Evolutionary conservation across 1,140 invertebrate species (phyloP).

Genomic region (Cotesia glomerata): DNA sequence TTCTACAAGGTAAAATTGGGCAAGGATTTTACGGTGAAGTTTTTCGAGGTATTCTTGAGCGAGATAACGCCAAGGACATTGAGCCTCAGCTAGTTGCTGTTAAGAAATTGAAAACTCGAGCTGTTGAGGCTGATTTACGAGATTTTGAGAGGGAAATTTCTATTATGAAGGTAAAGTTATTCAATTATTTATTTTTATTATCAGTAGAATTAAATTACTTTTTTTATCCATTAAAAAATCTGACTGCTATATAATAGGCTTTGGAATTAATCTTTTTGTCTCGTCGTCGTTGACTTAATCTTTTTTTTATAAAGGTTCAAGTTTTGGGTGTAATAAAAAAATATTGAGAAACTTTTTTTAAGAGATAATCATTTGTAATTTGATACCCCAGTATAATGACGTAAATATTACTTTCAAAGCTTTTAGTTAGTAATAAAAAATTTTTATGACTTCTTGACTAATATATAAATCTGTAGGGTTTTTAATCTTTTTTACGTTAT

Average conservation of each 20-base stretch:
- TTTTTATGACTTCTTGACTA: too few species aligned
- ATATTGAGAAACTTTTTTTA: slow-evolving; percentile 13
- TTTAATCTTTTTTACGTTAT: too few species aligned
- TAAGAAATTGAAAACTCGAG: slow-evolving; percentile 71
- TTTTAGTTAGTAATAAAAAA: too few species aligned
- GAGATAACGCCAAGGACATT: slow-evolving; percentile 56
- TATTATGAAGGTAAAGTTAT: slow-evolving; percentile 73
- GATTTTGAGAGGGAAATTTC: slow-evolving; percentile 77
- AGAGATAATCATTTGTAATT: not conserved
- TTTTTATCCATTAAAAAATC: not conserved
- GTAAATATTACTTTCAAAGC: too few species aligned
- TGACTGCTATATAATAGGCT: not conserved
- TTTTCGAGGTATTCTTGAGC: slow-evolving; percentile 68
- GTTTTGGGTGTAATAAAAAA: slow-evolving; percentile 19
- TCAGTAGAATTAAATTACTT: not conserved
- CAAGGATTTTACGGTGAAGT: slow-evolving; percentile 79
- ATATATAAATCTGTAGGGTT: too few species aligned
- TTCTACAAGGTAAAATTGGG: slow-evolving; percentile 68
- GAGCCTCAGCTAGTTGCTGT: slow-evolving; percentile 72
- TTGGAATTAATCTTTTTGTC: too few species aligned
- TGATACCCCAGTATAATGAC: not conserved
- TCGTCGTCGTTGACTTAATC: too few species aligned
- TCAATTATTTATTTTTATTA: not conserved
- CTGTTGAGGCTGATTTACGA: slow-evolving; percentile 55
- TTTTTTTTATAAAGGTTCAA: not conserved